Evolutionary conservation across 2,113 vertebrate genomes (phyloP).

Genomic region (Upupa epops): DNA sequence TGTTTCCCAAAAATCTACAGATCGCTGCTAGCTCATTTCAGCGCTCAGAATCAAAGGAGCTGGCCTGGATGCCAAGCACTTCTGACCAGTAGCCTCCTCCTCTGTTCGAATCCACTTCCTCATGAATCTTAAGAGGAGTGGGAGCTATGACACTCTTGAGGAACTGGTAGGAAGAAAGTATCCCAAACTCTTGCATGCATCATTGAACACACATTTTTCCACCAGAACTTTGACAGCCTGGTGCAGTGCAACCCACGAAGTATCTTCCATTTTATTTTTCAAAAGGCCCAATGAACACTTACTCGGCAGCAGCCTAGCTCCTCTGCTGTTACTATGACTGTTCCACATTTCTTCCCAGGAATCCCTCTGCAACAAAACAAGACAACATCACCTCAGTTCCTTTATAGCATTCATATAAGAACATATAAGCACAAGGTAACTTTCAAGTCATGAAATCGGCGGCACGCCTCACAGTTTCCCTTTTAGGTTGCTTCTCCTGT

Average conservation of each 20-base stretch:
- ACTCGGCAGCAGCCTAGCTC: constrained; percentile 96
- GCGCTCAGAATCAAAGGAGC: background rate
- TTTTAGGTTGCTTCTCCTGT: background rate
- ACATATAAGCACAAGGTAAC: background rate
- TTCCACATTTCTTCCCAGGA: constrained; percentile 94
- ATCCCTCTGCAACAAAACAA: constrained; percentile 86
- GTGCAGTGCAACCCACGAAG: background rate
- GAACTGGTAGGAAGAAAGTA: background rate
- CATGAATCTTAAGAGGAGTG: background rate
- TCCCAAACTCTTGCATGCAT: background rate
- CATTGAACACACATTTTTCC: background rate
- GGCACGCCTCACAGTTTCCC: background rate
- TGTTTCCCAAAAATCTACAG: background rate
- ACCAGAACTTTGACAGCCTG: background rate
- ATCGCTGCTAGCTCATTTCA: background rate
- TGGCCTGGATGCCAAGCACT: background rate
- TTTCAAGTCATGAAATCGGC: background rate
- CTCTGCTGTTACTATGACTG: constrained; percentile 92
- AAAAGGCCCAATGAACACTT: constrained; percentile 61
- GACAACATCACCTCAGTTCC: background rate
- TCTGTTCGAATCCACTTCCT: background rate
- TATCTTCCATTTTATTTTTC: background rate
- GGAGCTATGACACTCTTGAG: background rate
- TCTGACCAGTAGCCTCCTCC: background rate
- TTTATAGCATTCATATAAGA: background rate